phyloP scores from a whole-genome alignment of 2,113 vertebrate species.

The Orthochromis indermauri region DNA sequence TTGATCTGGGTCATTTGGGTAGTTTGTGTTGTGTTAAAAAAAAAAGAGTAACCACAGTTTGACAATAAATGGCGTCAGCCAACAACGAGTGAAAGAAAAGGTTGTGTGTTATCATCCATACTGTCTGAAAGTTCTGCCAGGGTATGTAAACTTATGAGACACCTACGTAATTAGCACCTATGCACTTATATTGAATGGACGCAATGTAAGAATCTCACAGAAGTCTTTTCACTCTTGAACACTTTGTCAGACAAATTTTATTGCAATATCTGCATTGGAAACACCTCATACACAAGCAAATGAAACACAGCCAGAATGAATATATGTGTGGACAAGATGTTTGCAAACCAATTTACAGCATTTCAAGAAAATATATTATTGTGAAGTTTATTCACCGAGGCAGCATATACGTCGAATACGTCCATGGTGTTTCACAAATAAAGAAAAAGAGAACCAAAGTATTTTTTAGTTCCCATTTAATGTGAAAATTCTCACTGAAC shows the following conservation, averaged over 20 bases:
- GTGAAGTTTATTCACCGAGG: background rate
- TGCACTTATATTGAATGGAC: background rate
- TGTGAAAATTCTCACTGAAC: background rate
- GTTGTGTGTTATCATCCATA: background rate
- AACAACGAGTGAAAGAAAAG: background rate
- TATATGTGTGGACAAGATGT: background rate
- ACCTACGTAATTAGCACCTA: background rate
- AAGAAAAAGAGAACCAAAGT: background rate
- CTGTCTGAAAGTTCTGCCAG: background rate
- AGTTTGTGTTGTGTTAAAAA: background rate
- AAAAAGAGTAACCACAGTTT: background rate
- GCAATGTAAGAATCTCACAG: background rate
- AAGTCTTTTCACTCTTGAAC: background rate
- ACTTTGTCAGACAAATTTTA: background rate
- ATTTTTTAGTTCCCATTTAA: background rate
- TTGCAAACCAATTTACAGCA: background rate
- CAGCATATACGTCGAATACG: background rate
- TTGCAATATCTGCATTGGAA: background rate
- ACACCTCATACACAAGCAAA: background rate
- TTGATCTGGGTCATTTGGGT: background rate
- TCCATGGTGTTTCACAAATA: fast-evolving
- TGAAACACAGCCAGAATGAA: background rate
- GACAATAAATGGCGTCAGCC: background rate
- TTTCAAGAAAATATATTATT: background rate
- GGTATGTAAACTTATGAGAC: background rate